These are phyloP conservation scores for Drosophila arawakana DNA, from an alignment of 1,140 invertebrate species.

Conservation along the genomic window DNA sequence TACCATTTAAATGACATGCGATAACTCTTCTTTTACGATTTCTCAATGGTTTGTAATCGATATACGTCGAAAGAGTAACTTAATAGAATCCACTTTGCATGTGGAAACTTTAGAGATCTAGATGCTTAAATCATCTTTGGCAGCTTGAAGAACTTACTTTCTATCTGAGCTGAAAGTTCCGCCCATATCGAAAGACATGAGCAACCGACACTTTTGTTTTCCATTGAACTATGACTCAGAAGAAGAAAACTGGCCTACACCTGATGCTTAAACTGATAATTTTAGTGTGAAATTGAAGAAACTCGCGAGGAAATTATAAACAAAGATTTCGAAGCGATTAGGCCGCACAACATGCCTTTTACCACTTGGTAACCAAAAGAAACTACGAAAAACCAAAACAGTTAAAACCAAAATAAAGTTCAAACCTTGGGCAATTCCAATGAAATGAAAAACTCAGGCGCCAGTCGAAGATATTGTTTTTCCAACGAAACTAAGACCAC, in stretches of 20 bases:
- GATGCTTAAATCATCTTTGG: slow-evolving; percentile 68
- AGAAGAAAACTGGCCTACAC: slow-evolving; percentile 29
- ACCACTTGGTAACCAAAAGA: slow-evolving; percentile 36
- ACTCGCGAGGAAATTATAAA: slow-evolving; percentile 40
- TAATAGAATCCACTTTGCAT: slow-evolving; percentile 39
- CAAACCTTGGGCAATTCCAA: slow-evolving; percentile 60
- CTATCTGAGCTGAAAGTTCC: slow-evolving; percentile 52
- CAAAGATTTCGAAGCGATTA: slow-evolving; percentile 78
- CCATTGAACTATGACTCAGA: slow-evolving; percentile 60
- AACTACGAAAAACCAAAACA: not conserved
- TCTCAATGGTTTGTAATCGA: slow-evolving; percentile 24
- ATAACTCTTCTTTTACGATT: slow-evolving; percentile 21
- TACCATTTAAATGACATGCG: slow-evolving; percentile 21
- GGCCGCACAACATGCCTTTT: slow-evolving; percentile 55
- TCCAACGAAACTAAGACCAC: slow-evolving; percentile 60
- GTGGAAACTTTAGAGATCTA: slow-evolving; percentile 32
- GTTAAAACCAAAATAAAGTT: slow-evolving; percentile 33
- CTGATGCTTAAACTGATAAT: slow-evolving; percentile 46
- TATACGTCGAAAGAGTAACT: not conserved
- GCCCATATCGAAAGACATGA: slow-evolving; percentile 58
- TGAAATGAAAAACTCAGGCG: slow-evolving; percentile 72
- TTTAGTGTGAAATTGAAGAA: slow-evolving; percentile 42
- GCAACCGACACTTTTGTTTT: slow-evolving; percentile 69
- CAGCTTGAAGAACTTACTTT: slow-evolving; percentile 69
- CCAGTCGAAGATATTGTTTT: slow-evolving; percentile 50